Conservation (phyloP, 2,797 vertebrate species). For the Anomalospiza imberbis region DNA sequence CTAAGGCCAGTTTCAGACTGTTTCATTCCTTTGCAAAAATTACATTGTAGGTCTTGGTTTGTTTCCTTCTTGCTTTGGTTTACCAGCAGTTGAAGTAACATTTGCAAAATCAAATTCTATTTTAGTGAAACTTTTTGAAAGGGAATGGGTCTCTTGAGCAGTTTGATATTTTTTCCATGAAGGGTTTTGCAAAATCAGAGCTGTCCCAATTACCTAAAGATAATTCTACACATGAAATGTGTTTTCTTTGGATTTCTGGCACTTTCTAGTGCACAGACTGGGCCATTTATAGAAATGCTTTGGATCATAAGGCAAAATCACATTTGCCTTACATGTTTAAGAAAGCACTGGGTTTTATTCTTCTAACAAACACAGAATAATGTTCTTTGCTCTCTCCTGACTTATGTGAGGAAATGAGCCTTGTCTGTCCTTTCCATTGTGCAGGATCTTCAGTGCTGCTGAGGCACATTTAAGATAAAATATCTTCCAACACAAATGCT, state of each 20-base stretch:
- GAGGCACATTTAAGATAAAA: background rate
- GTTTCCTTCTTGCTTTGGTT: constrained; percentile 8
- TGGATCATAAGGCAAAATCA: no score
- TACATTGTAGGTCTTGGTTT: background rate
- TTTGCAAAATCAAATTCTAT: background rate
- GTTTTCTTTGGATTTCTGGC: background rate
- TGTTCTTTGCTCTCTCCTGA: background rate
- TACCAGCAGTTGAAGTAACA: background rate
- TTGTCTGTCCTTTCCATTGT: background rate
- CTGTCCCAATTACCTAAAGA: background rate
- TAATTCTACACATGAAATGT: background rate
- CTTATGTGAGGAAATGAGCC: background rate
- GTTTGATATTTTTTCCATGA: background rate
- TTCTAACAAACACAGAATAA: background rate
- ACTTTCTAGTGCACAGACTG: background rate
- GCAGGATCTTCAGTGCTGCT: background rate
- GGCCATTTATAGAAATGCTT: background rate
- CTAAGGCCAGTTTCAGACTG: background rate
- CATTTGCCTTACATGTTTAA: background rate
- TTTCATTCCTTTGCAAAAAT: background rate
- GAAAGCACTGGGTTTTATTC: background rate
- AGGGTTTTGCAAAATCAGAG: background rate
- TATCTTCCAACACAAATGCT: background rate
- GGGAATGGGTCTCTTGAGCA: background rate
- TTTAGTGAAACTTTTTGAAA: background rate